phyloP scores from a whole-genome alignment of 2,797 vertebrate species.

The Heteromormyrus szaboi region DNA sequence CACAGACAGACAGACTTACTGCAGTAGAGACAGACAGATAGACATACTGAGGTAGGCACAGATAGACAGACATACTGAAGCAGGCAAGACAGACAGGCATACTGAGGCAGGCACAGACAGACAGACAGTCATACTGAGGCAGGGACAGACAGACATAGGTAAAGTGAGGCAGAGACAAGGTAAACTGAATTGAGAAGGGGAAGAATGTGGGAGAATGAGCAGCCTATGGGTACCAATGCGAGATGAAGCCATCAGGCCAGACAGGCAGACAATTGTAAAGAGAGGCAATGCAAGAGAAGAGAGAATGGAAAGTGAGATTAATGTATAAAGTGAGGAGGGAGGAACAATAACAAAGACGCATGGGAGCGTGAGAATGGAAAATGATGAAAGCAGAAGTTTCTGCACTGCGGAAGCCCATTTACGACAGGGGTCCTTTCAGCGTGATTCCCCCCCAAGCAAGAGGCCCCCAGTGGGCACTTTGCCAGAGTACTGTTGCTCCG shows the following conservation, averaged over 20 bases:
- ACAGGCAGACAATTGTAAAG: neutral
- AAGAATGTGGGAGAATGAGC: neutral
- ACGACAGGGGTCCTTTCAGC: neutral
- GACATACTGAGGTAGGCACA: too few species aligned
- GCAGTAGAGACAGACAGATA: too few species aligned
- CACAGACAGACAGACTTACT: neutral
- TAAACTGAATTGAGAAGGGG: neutral
- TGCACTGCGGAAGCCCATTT: neutral
- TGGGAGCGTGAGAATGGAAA: neutral
- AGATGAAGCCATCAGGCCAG: neutral
- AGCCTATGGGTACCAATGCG: neutral
- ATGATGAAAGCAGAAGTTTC: neutral
- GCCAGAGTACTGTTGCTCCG: neutral
- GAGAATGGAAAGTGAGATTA: neutral
- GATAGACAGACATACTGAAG: neutral
- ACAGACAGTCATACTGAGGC: neutral
- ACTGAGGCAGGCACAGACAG: neutral
- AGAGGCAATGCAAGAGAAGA: neutral
- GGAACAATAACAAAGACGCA: neutral
- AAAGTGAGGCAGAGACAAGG: neutral
- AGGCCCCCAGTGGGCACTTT: neutral
- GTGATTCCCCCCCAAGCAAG: neutral
- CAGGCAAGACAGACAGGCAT: neutral
- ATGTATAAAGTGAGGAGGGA: neutral
- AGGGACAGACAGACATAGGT: neutral